Percentiles rank a stretch among this genome's conserved stretches.
These are phyloP conservation scores for Muscicapa comitata DNA, from an alignment of 2,797 vertebrate genomes.

Conservation along the genomic window DNA sequence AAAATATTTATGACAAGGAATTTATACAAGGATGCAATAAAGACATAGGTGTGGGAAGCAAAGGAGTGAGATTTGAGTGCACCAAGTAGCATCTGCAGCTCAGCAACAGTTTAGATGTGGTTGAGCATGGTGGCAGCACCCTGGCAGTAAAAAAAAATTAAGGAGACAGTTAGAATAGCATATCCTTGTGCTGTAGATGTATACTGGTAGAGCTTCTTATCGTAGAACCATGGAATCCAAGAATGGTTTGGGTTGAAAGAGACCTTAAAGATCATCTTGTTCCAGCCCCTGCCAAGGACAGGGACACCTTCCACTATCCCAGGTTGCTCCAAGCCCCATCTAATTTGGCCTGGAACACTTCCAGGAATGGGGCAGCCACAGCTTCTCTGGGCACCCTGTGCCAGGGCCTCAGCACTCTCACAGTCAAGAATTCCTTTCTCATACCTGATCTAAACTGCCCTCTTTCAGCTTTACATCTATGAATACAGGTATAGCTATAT, in stretches of 20 bases:
- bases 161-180: background rate
- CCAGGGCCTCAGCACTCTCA: accelerated
- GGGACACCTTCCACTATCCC: accelerated
- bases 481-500: background rate
- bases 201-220: background rate
- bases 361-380: background rate
- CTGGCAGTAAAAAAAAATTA: background rate
- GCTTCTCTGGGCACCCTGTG: accelerated
- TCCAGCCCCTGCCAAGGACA: background rate
- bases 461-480: background rate
- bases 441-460: background rate
- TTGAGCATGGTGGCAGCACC: background rate
- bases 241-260: background rate
- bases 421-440: background rate
- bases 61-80: background rate
- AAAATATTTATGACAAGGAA: background rate
- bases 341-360: accelerated
- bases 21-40: background rate
- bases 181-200: background rate
- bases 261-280: background rate
- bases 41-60: background rate
- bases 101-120: background rate
- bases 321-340: accelerated
- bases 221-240: background rate
- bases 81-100: background rate